phyloP scores from a whole-genome alignment of 2,113 vertebrate genomes.

The Stictonetta naevosa region DNA sequence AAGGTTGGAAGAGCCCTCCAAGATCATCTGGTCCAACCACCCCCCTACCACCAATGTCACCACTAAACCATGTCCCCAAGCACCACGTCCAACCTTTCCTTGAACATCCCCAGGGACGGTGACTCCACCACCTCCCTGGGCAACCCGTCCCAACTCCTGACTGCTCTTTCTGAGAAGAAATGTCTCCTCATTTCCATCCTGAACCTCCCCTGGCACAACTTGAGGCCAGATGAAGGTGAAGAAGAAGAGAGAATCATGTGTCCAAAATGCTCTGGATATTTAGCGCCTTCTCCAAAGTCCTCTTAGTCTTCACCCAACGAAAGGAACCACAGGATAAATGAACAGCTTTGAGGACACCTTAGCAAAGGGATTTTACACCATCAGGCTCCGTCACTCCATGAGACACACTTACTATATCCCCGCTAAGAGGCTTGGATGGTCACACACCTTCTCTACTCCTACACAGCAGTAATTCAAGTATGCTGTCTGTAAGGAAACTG shows the following conservation, averaged over 20 bases:
- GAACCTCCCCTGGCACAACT: too few species aligned
- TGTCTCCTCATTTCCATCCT: too few species aligned
- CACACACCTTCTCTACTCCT: not conserved
- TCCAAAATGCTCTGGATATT: not conserved
- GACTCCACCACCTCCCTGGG: too few species aligned
- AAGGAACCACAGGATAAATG: not conserved
- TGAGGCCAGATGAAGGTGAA: not conserved
- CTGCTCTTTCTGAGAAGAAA: too few species aligned
- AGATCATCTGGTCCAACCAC: too few species aligned
- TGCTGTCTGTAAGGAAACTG: not conserved
- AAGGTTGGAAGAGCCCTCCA: too few species aligned
- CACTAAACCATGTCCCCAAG: too few species aligned
- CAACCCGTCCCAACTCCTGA: too few species aligned
- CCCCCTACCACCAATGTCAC: too few species aligned
- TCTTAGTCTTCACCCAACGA: not conserved
- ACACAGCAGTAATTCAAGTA: not conserved
- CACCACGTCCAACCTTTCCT: too few species aligned
- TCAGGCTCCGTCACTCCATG: not conserved
- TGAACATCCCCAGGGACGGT: too few species aligned
- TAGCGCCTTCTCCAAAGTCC: not conserved
- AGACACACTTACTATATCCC: not conserved
- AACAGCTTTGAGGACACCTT: not conserved
- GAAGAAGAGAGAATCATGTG: accelerated
- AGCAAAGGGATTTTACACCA: not conserved
- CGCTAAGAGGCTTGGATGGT: accelerated